A percentile compares a stretch with the other conserved stretches of the same genome.
Conservation (phyloP, 2,888 invertebrate species). For the Alloscopus bannaensis region DNA sequence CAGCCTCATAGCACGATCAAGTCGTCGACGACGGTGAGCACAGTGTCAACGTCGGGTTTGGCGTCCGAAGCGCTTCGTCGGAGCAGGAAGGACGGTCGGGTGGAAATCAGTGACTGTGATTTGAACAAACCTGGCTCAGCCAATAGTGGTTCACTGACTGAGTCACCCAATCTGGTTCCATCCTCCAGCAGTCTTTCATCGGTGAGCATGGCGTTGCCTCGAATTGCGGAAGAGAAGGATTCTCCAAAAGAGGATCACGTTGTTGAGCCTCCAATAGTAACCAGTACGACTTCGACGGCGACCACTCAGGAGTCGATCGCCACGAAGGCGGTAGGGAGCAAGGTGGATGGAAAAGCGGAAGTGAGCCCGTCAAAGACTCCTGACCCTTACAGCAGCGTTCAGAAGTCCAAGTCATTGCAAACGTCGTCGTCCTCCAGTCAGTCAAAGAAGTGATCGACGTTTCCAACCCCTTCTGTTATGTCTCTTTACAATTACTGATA, state of each 20-base stretch:
- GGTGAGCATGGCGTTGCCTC: conserved; percentile 78
- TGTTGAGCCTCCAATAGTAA: background rate
- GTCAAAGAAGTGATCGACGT: conserved; percentile 20
- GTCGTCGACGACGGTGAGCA: conserved; percentile 63
- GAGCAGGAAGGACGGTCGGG: conserved; percentile 66
- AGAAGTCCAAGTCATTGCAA: conserved; percentile 17
- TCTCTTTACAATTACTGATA: background rate
- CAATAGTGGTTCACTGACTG: conserved; percentile 24
- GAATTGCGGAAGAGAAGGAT: conserved; percentile 92
- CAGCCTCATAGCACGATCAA: conserved; percentile 72
- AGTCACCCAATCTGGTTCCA: conserved; percentile 59
- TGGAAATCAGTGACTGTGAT: conserved; percentile 48
- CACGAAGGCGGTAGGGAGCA: background rate
- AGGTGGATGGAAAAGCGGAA: background rate
- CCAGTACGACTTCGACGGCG: background rate
- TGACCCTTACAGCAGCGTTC: too few species aligned
- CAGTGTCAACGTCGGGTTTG: conserved; percentile 54
- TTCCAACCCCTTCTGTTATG: background rate
- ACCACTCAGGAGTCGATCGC: background rate
- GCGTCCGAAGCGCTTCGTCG: conserved; percentile 65
- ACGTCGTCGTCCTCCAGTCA: conserved; percentile 21
- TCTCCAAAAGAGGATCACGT: conserved; percentile 78
- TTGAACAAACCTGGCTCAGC: conserved; percentile 36
- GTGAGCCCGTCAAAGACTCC: background rate
- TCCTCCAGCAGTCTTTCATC: conserved; percentile 68